Base-by-base conservation (phyloP, 2,888 invertebrate genomes). In the Muschampia plurimacula region DNA sequence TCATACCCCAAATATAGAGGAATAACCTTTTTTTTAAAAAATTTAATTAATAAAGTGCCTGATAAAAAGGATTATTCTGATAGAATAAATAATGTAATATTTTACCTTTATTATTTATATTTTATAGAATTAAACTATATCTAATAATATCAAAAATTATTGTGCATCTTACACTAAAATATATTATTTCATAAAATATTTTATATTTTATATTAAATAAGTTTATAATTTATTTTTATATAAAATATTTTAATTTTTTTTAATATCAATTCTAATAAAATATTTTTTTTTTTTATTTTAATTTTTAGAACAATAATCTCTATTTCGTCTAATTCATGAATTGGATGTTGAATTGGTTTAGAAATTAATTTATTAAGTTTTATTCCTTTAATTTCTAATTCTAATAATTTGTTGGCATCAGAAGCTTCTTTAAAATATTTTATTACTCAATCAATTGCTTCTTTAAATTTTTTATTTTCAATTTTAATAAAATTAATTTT, bases 391-490 rank as follows among this genome's bases (percentile, higher is more conserved):
- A 22, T 22, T 22, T 81, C 95, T 96, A 93, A 95, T 96, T 65
- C 95, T 95, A 74, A 78, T 96, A 83, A 94, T 96, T 86, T 92
- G 1, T 89, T 77, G 80, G 84, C 92, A 0, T 88, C 93, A 0
- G 95, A 95, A 95, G 88, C 95, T n/a, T 89, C 95, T 0, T 83
- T 96, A 89, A 96, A 95, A 91, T 96, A 96, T 84, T 96, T 96
- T 87, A 77, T 96, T 82, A 90, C 88, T 1, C 96, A 96, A 95
- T 89, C 95, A 36, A 88, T 95, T 87, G 95, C 95, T 0, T 96
- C 95, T 22, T 89, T 92, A 78, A 90, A 95, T 78, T 88, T 95
- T 78, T 82, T 95, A 87, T 94, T 95, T 84, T 88, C 78, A 82
- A 95, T 90, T 82, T 87, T 87, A 83, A 84, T 86, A 80, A 90